Evolutionary conservation across 2,888 invertebrate species (phyloP).

Genomic region (Pharmacophagus antenor): DNA sequence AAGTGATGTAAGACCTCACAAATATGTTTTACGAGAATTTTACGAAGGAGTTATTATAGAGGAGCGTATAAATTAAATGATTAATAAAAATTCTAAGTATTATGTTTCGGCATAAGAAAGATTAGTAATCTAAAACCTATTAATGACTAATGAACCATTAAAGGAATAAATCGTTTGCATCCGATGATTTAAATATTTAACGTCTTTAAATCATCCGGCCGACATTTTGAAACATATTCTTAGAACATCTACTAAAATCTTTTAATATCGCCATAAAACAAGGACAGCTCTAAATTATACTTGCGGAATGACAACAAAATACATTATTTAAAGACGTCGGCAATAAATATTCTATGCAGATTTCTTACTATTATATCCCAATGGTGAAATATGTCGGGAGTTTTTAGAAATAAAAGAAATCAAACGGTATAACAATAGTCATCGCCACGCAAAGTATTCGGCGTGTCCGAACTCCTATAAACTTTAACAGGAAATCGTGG

Average conservation of each 20-base stretch:
- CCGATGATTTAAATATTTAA: constrained; percentile 50
- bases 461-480: constrained; percentile 36
- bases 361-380: constrained; percentile 53
- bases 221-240: constrained; percentile 51
- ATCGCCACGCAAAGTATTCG: constrained; percentile 61
- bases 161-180: constrained; percentile 45
- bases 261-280: constrained; percentile 61
- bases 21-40: constrained; percentile 31
- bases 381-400: constrained; percentile 54
- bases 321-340: constrained; percentile 53
- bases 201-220: constrained; percentile 60
- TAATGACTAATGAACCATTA: constrained; percentile 67
- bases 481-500: constrained; percentile 65
- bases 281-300: constrained; percentile 65
- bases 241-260: constrained; percentile 57
- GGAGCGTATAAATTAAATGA: constrained; percentile 41
- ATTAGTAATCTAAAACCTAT: constrained; percentile 62
- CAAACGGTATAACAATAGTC: constrained; percentile 47
- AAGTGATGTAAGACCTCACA: constrained; percentile 1
- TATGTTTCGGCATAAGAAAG: constrained; percentile 42
- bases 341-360: constrained; percentile 71
- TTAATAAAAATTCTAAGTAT: constrained; percentile 39
- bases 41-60: constrained; percentile 23
- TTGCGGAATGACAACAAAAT: constrained; percentile 58
- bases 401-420: constrained; percentile 38